These are phyloP conservation scores for Tarsius wallacei DNA, from an alignment of 2,797 vertebrate species.

Conservation along the genomic window DNA sequence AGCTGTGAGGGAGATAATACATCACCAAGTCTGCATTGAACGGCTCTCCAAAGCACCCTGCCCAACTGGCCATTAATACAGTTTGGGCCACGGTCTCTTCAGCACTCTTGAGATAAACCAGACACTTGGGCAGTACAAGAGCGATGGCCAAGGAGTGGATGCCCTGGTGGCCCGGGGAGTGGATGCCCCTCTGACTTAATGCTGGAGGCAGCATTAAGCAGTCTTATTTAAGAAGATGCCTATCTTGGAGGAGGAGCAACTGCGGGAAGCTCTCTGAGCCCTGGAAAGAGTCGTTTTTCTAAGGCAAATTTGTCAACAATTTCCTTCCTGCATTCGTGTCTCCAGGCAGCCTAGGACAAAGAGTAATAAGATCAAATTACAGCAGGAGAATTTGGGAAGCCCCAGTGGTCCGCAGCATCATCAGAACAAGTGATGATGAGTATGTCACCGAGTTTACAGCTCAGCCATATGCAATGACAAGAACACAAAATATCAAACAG, in stretches of 20 bases:
- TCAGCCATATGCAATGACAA: not conserved
- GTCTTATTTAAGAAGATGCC: conserved; percentile 10
- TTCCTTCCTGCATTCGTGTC: not conserved
- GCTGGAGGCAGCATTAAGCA: not conserved
- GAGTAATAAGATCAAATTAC: not conserved
- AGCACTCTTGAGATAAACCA: not conserved
- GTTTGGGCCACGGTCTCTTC: not conserved
- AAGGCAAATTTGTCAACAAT: conserved; percentile 3
- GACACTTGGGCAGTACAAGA: not conserved
- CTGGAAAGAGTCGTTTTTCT: conserved; percentile 26
- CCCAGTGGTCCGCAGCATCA: not conserved
- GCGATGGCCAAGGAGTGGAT: not conserved
- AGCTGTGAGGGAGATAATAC: not conserved
- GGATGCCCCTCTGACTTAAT: not conserved
- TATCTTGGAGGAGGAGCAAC: not conserved
- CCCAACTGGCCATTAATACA: not conserved
- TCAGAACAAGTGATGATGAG: not conserved
- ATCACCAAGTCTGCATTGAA: not conserved
- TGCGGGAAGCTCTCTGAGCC: not conserved
- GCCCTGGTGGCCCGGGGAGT: not conserved
- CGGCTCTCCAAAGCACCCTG: not conserved
- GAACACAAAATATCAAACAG: not conserved
- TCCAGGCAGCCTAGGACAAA: not conserved
- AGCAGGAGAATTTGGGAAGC: not conserved
- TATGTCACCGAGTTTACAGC: not conserved